These are phyloP conservation scores for Chrysocyon brachyurus DNA, from an alignment of 2,797 vertebrate genomes.

Conservation along the genomic window DNA sequence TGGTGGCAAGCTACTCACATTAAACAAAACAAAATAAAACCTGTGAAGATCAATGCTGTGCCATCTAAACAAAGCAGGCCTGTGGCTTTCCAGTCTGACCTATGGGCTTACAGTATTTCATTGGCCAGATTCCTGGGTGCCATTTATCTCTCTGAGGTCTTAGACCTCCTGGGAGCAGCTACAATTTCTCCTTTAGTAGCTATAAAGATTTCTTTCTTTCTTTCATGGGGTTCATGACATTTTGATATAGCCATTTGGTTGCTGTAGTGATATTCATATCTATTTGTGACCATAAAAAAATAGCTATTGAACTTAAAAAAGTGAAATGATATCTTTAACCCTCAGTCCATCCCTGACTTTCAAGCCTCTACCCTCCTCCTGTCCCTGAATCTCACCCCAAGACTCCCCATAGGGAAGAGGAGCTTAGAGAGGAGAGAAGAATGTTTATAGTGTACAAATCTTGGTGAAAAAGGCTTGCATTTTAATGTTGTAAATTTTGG, in stretches of 20 bases:
- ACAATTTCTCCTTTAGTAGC: constrained; percentile 39
- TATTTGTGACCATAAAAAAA: constrained; percentile 66
- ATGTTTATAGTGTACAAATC: neutral
- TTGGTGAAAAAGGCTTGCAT: constrained; percentile 9
- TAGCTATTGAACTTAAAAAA: constrained; percentile 68
- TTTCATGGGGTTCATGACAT: constrained; percentile 72
- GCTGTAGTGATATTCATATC: constrained; percentile 65
- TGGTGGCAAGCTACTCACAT: neutral
- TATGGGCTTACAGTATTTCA: neutral
- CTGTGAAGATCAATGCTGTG: neutral
- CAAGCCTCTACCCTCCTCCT: neutral
- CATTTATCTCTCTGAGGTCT: constrained; percentile 16
- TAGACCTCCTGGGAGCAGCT: neutral
- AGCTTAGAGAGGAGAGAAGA: neutral
- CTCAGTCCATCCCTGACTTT: constrained; percentile 42
- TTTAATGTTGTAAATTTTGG: constrained; percentile 60
- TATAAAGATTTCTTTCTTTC: constrained; percentile 70
- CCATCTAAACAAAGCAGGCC: constrained; percentile 1
- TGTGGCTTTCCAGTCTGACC: constrained; percentile 16
- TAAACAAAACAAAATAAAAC: neutral
- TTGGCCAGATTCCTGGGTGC: neutral
- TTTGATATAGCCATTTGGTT: constrained; percentile 68
- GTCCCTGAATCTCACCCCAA: neutral
- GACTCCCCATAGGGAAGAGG: neutral
- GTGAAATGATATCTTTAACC: constrained; percentile 29